Conservation (phyloP, 2,113 vertebrate genomes). For the Aspiorhynchus laticeps region DNA sequence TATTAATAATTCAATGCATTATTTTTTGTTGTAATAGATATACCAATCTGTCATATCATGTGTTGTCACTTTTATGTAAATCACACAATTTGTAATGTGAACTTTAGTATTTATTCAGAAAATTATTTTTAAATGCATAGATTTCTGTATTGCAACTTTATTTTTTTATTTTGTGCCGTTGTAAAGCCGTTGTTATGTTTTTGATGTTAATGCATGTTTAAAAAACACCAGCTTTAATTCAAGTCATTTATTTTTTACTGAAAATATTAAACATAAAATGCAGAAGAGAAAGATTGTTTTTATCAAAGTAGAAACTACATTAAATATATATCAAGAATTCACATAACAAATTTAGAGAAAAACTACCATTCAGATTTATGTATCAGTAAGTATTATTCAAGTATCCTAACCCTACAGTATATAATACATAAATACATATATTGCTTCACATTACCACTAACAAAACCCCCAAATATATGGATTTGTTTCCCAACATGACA, state of each 20-base stretch:
- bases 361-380: constrained; percentile 65
- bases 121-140: background rate
- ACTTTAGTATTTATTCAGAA: background rate
- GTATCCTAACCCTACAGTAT: constrained; percentile 57
- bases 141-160: background rate
- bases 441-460: constrained; percentile 20
- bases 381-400: constrained; percentile 46
- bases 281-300: background rate
- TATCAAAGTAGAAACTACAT: constrained; percentile 7
- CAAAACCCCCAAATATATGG: constrained; percentile 9
- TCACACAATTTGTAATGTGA: background rate
- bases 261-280: constrained; percentile 12
- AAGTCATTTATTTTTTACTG: background rate
- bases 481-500: constrained; percentile 32
- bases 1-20: background rate
- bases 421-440: constrained; percentile 67
- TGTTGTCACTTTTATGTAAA: background rate
- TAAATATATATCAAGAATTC: background rate
- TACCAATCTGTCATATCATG: background rate
- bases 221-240: background rate
- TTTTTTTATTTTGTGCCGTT: background rate
- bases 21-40: background rate
- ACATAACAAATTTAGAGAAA: constrained; percentile 44
- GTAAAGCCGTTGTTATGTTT: background rate
- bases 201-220: background rate